These are phyloP conservation scores for Falco peregrinus DNA, from an alignment of 2,797 vertebrate species.

Conservation along the genomic window DNA sequence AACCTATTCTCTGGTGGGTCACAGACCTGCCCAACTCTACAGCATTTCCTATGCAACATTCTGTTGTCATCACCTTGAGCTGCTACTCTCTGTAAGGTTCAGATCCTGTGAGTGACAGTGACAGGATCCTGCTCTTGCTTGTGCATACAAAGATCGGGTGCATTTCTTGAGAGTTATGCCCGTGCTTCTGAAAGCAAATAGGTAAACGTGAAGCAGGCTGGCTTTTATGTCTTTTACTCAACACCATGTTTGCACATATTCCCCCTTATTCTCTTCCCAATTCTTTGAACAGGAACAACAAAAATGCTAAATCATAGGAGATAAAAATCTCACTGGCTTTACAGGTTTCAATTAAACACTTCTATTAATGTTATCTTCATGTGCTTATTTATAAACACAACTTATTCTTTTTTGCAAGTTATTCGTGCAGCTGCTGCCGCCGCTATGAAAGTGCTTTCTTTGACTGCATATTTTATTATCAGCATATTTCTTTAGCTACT, in stretches of 20 bases:
- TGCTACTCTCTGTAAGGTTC: neutral
- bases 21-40: neutral
- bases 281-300: slow-evolving; percentile 8
- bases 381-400: slow-evolving; percentile 53
- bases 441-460: slow-evolving; percentile 29
- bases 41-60: neutral
- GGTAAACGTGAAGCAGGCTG: neutral
- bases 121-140: neutral
- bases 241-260: neutral
- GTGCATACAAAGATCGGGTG: neutral
- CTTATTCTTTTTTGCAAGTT: slow-evolving; percentile 45
- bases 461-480: slow-evolving; percentile 59
- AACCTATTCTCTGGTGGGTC: neutral
- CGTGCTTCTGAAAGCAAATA: neutral
- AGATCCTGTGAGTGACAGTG: neutral
- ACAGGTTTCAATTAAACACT: slow-evolving; percentile 61
- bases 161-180: neutral
- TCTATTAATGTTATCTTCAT: slow-evolving; percentile 27
- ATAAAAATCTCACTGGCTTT: slow-evolving; percentile 22
- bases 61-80: accelerated
- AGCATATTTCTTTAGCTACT: slow-evolving; percentile 68
- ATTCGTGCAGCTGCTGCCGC: neutral
- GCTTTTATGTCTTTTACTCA: neutral
- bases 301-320: neutral
- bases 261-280: neutral